Base-by-base conservation (phyloP, 2,113 vertebrate species). In the Microcebus lehilahytsara region DNA sequence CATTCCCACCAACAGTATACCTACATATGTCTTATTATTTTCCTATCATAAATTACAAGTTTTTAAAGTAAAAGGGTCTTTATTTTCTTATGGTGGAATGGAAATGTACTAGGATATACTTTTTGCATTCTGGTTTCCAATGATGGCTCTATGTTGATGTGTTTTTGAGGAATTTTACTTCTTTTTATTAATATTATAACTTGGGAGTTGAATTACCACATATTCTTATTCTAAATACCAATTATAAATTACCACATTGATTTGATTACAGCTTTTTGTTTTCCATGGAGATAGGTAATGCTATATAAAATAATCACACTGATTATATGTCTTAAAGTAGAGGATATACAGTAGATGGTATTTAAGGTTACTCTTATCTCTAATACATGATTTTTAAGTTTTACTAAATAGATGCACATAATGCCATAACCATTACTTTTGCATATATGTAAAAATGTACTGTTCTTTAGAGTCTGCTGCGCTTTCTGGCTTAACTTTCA, bases 161-260 rank as follows among this genome's bases (percentile, higher is more conserved):
- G 58, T 64, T 80, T 93, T 95, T 62, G 66, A 85, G n/a, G 27
- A 77, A 96, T 72, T 81, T 92, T 94, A 49, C 92, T 84, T 91
- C 32, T 58, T 72, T 60, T 12, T 81, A 32, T 13, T n/a, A 8
- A 56, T 56, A 56, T 6, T 58, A 22, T 80, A 64, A 60, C 30
- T 51, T 90, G 62, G 77, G 30, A 93, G 46, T 64, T 74, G 32
- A 93, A 91, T 95, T 64, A 92, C 34, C 84, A 27, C 53, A 56
- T 80, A 79, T 51, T 42, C 74, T 46, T 75, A 88, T 66, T 86
- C n/a, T 95, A 93, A 89, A 51, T 74, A 53, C 22, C n/a, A 86
- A 42, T 72, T 80, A 60, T 74, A 94, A 66, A 3, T 95, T 58
- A 85, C 11, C 37, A 6, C 12, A 20, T 66, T 92, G 49, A 84